Evolutionary conservation across 2,888 invertebrate genomes (phyloP).

Genomic region (Chrysolina oricalcia): DNA sequence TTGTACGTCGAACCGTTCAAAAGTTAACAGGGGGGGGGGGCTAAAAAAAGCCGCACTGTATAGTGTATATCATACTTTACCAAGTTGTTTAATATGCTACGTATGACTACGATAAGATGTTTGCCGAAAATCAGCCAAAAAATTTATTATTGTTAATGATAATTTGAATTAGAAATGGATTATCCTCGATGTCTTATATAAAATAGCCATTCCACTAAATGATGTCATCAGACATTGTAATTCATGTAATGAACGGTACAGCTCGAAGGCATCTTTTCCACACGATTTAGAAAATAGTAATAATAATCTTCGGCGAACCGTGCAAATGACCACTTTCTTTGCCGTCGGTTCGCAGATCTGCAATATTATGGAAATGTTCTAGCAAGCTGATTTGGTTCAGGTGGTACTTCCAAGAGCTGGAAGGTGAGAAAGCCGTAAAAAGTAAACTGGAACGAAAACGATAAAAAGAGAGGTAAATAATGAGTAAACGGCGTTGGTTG

Average conservation of each 20-base stretch:
- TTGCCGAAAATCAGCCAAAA: no score
- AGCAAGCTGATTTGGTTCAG: background rate
- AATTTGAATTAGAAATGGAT: no score
- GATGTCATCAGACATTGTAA: background rate
- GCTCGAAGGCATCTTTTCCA: background rate
- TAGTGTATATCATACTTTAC: no score
- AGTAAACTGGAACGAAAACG: slow-evolving; percentile 7
- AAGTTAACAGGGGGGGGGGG: no score
- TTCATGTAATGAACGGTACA: slow-evolving; percentile 4
- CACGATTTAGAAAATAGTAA: slow-evolving; percentile 6
- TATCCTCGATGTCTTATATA: background rate
- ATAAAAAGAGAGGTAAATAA: background rate
- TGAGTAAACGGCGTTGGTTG: background rate
- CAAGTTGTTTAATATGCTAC: no score
- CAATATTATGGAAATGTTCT: slow-evolving; percentile 13
- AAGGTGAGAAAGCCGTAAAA: slow-evolving; percentile 11
- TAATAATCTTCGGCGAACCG: background rate
- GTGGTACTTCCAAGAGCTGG: background rate
- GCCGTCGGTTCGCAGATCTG: slow-evolving; percentile 15
- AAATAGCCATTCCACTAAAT: slow-evolving; percentile 2
- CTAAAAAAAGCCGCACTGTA: no score
- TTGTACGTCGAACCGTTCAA: no score
- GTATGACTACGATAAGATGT: no score
- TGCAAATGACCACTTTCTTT: slow-evolving; percentile 24
- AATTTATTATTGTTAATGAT: no score